Evolutionary conservation across 1,140 invertebrate species (phyloP).

Genomic region (Drosophila sucinea): DNA sequence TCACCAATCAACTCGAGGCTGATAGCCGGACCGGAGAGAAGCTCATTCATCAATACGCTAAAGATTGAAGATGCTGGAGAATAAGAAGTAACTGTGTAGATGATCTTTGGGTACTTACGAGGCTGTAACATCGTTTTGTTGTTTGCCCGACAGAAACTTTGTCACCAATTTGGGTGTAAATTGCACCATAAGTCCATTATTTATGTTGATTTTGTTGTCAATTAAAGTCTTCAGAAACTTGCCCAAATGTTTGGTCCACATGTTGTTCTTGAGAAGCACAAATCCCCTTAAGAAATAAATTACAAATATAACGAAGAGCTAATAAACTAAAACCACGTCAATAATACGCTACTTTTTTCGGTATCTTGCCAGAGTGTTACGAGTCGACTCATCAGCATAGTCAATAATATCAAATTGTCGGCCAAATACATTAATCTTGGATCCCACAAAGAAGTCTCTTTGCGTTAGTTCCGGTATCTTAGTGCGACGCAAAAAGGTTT

Average conservation of each 20-base stretch:
- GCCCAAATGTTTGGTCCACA: slow-evolving; percentile 87
- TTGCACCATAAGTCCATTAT: slow-evolving; percentile 88
- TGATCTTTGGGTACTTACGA: slow-evolving; percentile 84
- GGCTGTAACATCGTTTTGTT: slow-evolving; percentile 85
- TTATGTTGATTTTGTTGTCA: slow-evolving; percentile 88
- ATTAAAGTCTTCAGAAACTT: slow-evolving; percentile 88
- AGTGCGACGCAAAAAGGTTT: slow-evolving; percentile 90
- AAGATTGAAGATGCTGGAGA: background rate
- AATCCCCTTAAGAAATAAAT: slow-evolving; percentile 86
- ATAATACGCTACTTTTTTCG: slow-evolving; percentile 85
- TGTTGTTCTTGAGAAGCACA: slow-evolving; percentile 89
- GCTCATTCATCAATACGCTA: slow-evolving; percentile 85
- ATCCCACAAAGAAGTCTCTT: slow-evolving; percentile 90
- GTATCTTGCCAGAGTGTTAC: slow-evolving; percentile 85
- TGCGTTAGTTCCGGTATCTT: slow-evolving; percentile 87
- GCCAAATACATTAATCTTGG: slow-evolving; percentile 90
- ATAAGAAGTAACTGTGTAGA: background rate
- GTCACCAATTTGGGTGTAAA: slow-evolving; percentile 84
- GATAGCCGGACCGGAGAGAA: slow-evolving; percentile 89
- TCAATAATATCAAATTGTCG: slow-evolving; percentile 90
- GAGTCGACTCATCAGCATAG: slow-evolving; percentile 89
- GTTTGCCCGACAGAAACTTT: slow-evolving; percentile 86
- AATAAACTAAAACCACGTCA: background rate
- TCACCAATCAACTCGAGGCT: slow-evolving; percentile 90
- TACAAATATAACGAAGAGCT: background rate